Evolutionary conservation across 1,140 invertebrate species (phyloP), one percentile per base, ranked within the genome.

Genomic region (Drosophila malerkotliana): DNA sequence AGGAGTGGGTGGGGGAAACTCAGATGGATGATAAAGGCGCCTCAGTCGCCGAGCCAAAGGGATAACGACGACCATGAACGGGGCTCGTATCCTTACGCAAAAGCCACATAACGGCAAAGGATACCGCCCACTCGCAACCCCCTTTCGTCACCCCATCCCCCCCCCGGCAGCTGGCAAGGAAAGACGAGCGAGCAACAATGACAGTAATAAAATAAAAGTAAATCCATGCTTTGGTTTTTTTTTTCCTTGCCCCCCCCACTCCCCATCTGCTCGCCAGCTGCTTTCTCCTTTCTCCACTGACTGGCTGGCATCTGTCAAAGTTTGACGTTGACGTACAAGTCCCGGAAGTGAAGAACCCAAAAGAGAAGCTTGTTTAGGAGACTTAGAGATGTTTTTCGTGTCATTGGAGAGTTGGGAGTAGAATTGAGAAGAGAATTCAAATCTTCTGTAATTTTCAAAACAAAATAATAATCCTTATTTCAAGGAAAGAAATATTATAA

Each of bases 191-290:
- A 58, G 71, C 66, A 68, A 76, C 82, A 87, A 87, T 87, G 82
- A 87, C 82, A 88, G 82, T 87, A 87, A 87, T 87, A 87, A 87
- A 87, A 87, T 87, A 87, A 87, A 87, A 87, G 83, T 82, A 87
- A 87, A 87, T 87, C 83, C 82, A 59, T 87, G 82, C 82, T 87
- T 67, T 60, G 49, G 44, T 56, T 79, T 74, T 57, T 71, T 71
- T 56, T 41, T 45, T 41, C 8, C 2, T 39, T 12, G 1, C 10
- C 32, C 45, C 32, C 44, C 41, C 45, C 32, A 32, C 14, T n/a
- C 34, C 15, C 18, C 55, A 15, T 18, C 10, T 10, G 24, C 30
- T 12, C 24, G 3, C 30, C 32, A 7, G 44, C 44, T 57, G 21
- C 54, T 32, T 45, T 44, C 41, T 21, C 45, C 47, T 45, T 58